These are phyloP conservation scores for Drosophila ezoana DNA, from an alignment of 2,888 invertebrate species.

Conservation along the genomic window DNA sequence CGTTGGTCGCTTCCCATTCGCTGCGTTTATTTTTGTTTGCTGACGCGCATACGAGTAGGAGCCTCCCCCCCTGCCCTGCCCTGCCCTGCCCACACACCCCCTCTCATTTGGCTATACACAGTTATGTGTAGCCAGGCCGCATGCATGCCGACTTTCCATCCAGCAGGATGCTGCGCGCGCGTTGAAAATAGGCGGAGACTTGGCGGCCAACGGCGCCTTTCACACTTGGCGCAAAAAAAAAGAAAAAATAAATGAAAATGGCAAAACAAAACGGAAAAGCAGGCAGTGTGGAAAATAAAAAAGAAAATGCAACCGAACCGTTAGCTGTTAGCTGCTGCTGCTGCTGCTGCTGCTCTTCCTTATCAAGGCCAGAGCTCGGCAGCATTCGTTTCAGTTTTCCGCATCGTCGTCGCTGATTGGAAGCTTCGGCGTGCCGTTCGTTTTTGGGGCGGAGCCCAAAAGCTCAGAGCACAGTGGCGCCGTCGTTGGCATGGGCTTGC, in stretches of 20 bases:
- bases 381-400: constrained; percentile 47
- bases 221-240: constrained; percentile 40
- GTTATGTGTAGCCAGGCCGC: constrained; percentile 22
- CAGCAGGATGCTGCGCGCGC: constrained; percentile 83
- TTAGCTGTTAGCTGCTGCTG: constrained; percentile 34
- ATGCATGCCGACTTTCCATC: constrained; percentile 48
- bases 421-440: constrained; percentile 60
- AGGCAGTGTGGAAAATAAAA: constrained; percentile 31
- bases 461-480: constrained; percentile 64
- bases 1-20: constrained; percentile 70
- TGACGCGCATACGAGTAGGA: constrained; percentile 64
- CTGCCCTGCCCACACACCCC: not conserved
- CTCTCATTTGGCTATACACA: constrained; percentile 18
- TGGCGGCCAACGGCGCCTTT: constrained; percentile 55
- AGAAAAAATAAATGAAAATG: constrained; percentile 8
- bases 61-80: not conserved
- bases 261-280: constrained; percentile 20
- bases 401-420: constrained; percentile 71
- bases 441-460: constrained; percentile 76
- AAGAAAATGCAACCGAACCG: constrained; percentile 48
- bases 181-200: constrained; percentile 84
- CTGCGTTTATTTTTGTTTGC: constrained; percentile 62
- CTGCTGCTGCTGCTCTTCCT: constrained; percentile 35
- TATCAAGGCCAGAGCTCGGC: constrained; percentile 52
- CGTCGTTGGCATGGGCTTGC: constrained; percentile 15